A percentile compares a stretch with the other conserved stretches of the same genome.
Conservation (phyloP, 2,113 vertebrate genomes). For the Calyptommatus sinebrachiatus region DNA sequence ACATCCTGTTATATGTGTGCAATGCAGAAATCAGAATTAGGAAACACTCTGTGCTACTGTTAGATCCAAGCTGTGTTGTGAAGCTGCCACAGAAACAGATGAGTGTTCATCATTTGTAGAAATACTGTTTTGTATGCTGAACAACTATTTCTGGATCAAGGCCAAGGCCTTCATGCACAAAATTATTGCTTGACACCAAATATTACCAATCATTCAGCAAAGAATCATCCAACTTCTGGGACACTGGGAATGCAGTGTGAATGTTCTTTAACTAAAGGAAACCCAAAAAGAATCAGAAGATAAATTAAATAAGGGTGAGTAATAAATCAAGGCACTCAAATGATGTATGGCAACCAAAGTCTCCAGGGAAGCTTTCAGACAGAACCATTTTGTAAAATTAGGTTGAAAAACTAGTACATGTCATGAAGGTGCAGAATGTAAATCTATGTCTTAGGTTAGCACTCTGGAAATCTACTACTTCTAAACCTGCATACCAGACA, state of each 20-base stretch:
- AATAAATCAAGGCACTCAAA: constrained; percentile 54
- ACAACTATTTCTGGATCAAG: background rate
- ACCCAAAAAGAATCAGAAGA: constrained; percentile 37
- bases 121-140: background rate
- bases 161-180: background rate
- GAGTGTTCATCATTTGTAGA: background rate
- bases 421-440: constrained; percentile 47
- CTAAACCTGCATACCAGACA: constrained; percentile 34
- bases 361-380: constrained; percentile 45
- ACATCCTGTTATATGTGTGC: background rate
- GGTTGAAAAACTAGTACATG: constrained; percentile 47
- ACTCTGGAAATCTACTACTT: constrained; percentile 42
- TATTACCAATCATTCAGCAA: constrained; percentile 32
- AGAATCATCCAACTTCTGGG: constrained; percentile 37
- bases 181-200: constrained; percentile 28
- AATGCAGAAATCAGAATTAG: background rate
- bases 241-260: constrained; percentile 18
- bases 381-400: constrained; percentile 54
- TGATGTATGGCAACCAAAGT: constrained; percentile 55
- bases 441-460: constrained; percentile 33
- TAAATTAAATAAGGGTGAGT: constrained; percentile 54
- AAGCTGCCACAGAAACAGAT: background rate
- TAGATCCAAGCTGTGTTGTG: background rate
- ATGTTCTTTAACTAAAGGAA: constrained; percentile 44
- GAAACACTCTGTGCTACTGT: background rate